These are phyloP conservation scores for Saguinus imperator DNA, from an alignment of 2,113 vertebrate species.

Conservation along the genomic window DNA sequence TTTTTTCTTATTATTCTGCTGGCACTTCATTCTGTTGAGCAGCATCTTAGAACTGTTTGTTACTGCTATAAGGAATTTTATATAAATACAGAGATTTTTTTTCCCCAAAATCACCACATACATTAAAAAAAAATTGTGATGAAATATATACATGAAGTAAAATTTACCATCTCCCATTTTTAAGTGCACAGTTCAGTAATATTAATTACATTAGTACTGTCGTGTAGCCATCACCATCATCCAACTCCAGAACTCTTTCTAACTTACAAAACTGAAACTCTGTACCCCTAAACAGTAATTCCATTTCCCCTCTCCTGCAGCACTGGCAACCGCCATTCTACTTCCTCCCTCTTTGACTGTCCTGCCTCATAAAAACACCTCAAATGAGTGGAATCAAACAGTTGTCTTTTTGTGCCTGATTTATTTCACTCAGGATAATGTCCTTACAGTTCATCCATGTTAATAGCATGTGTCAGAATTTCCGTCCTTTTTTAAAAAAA, in stretches of 20 bases:
- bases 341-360: background rate
- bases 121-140: background rate
- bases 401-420: background rate
- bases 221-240: accelerated
- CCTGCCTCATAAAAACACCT: too few species aligned
- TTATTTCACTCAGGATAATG: background rate
- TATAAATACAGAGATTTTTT: background rate
- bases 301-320: background rate
- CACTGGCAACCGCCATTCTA: accelerated
- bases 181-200: background rate
- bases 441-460: background rate
- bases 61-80: background rate
- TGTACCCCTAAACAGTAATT: too few species aligned
- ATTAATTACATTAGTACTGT: background rate
- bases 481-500: background rate
- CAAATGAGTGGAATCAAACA: background rate
- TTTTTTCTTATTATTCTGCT: background rate
- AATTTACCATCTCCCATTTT: background rate
- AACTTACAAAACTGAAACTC: background rate
- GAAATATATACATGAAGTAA: background rate
- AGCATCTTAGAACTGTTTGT: background rate
- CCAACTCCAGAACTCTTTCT: background rate
- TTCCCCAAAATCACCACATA: background rate
- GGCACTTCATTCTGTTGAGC: background rate
- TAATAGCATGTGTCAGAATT: background rate